Conservation (phyloP, 2,797 vertebrate species). For the Pangasius djambal region DNA sequence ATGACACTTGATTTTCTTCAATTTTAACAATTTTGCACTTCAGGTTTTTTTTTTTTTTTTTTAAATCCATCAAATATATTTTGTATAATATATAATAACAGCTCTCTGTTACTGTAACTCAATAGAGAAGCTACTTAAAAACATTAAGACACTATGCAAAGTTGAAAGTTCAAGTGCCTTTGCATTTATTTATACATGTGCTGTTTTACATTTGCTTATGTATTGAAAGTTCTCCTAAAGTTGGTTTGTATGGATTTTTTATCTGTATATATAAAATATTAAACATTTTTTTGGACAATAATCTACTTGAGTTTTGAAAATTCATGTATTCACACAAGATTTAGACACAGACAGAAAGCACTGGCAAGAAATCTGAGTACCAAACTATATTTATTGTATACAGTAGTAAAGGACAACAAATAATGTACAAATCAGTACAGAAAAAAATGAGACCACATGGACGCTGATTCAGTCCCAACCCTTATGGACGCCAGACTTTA, state of each 20-base stretch:
- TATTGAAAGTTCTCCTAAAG: conserved; percentile 30
- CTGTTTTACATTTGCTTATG: conserved; percentile 30
- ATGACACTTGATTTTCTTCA: neutral
- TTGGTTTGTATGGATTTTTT: conserved; percentile 39
- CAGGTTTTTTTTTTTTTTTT: neutral
- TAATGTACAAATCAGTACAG: conserved; percentile 87
- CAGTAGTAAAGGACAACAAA: conserved; percentile 89
- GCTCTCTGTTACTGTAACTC: conserved; percentile 33
- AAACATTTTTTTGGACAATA: conserved; percentile 22
- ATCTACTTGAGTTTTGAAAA: neutral
- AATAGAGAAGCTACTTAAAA: conserved; percentile 10
- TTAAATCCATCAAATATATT: conserved; percentile 1
- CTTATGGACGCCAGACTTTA: conserved; percentile 46
- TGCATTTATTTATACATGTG: conserved; percentile 49
- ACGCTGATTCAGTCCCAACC: conserved; percentile 61
- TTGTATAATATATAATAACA: neutral
- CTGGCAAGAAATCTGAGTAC: conserved; percentile 74
- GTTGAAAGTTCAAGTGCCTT: conserved; percentile 34
- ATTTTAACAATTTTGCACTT: conserved; percentile 27
- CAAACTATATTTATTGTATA: conserved; percentile 92
- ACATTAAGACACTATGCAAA: conserved; percentile 25
- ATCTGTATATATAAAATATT: conserved; percentile 44
- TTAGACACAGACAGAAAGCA: neutral
- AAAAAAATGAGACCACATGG: conserved; percentile 71
- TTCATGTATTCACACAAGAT: neutral